Conservation (phyloP, 2,888 invertebrate species). For the Metellina segmentata region DNA sequence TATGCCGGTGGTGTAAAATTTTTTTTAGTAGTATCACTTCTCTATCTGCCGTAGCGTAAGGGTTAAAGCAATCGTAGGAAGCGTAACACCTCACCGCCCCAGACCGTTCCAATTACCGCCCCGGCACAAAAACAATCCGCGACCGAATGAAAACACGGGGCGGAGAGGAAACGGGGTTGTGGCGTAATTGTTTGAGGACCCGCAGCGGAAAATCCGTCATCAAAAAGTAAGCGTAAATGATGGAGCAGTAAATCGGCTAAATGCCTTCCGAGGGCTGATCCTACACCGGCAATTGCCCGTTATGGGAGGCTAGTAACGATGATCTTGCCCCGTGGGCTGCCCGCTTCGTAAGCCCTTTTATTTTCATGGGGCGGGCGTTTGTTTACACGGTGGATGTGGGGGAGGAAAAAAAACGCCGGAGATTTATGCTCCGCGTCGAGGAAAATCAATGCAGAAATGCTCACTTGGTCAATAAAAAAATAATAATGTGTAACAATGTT, state of each 20-base stretch:
- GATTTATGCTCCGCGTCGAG: no score
- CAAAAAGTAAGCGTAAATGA: constrained; percentile 1
- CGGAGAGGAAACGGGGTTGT: background rate
- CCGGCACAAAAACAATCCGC: background rate
- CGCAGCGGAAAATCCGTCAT: constrained; percentile 12
- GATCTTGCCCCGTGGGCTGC: background rate
- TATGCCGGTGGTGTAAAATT: no score
- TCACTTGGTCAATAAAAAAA: no score
- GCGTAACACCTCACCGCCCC: no score
- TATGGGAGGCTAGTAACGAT: background rate
- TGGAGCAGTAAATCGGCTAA: background rate
- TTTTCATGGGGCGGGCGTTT: background rate
- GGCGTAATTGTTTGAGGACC: background rate
- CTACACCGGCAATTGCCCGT: constrained; percentile 13
- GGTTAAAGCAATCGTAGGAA: no score
- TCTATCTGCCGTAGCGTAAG: no score
- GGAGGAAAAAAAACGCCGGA: no score
- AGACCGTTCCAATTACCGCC: no score
- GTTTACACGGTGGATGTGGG: background rate
- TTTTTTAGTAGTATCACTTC: no score
- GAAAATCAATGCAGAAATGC: no score
- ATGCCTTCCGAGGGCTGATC: background rate
- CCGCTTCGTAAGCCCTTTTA: background rate
- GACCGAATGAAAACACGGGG: background rate
- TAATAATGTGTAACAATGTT: no score